Base-by-base conservation (phyloP, 2,113 vertebrate genomes). In the Beaufortia kweichowensis region DNA sequence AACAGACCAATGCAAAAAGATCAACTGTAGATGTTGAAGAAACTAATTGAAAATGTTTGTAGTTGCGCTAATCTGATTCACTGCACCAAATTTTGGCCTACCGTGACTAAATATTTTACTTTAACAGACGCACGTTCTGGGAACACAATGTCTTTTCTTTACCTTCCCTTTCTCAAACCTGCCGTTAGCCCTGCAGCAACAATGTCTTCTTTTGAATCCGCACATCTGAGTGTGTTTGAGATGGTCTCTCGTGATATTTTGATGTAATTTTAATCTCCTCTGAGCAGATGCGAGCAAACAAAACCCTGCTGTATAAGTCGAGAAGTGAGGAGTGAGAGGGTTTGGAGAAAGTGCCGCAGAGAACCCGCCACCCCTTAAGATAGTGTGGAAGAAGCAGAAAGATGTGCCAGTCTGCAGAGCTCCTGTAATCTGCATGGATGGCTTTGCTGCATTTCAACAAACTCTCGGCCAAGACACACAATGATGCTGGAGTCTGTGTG, bases 381-480 rank as follows among this genome's bases (percentile, higher is more conserved):
- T n/a, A 26, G 69, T 19, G 19, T 57, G 56, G 69, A 11, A 73
- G 68, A 46, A 79, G 43, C 31, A 65, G 57, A 70, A 57, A 73
- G 68, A 71, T 29, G 59, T 73, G 68, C 48, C 68, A 66, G 50
- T 3, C 60, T 73, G 50, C 69, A 73, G 60, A 65, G 59, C 48
- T 53, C 26, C 48, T n/a, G 19, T 79, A 78, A 70, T 78, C 57
- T 76, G 43, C 57, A 66, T 77, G 72, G 29, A 72, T 29, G 57
- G 31, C 75, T 76, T 24, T 57, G 24, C 55, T 55, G 63, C 69
- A 81, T 61, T 81, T 73, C 75, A 70, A 21, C 67, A 70, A 70
- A 71, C 53, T 71, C 69, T 59, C 59, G 69, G 69, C 69, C 69
- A 43, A 59, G 53, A 15, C 21, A 41, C 53, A 43, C 53, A 28